Conservation (phyloP, 2,888 invertebrate species). For the Conus canariensis region DNA sequence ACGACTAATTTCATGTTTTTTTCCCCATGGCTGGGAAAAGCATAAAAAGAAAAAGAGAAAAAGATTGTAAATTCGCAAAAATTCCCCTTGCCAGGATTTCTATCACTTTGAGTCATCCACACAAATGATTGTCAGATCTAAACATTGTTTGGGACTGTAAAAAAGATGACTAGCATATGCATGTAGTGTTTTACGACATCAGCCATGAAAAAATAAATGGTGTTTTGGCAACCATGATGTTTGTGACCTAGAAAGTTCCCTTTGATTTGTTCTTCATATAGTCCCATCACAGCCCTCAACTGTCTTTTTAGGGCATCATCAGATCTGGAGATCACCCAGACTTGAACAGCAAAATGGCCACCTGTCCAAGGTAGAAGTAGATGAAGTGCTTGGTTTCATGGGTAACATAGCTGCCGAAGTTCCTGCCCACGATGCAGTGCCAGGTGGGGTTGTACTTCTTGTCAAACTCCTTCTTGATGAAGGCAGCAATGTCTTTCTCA, state of each 20-base stretch:
- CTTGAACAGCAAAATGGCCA: constrained; percentile 98
- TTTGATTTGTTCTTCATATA: background rate
- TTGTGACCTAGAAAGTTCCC: background rate
- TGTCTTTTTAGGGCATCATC: background rate
- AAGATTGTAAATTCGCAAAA: too few relatives aligned
- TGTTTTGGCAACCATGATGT: background rate
- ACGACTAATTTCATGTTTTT: too few relatives aligned
- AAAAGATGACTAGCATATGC: background rate
- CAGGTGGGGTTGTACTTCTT: constrained; percentile 99
- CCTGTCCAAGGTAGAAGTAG: constrained; percentile 99
- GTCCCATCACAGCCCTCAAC: background rate
- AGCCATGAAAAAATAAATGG: background rate
- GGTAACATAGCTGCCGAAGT: constrained; percentile 91
- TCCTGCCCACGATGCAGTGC: constrained; percentile 99
- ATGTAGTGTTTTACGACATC: background rate
- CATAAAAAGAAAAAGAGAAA: too few relatives aligned
- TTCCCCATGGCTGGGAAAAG: too few relatives aligned
- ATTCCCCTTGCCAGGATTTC: too few relatives aligned
- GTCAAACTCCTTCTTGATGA: constrained; percentile 99
- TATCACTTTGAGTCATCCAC: too few relatives aligned
- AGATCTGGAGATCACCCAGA: constrained; percentile 85
- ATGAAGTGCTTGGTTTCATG: constrained; percentile 98
- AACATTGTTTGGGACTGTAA: background rate
- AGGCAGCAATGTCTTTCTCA: constrained; percentile 99
- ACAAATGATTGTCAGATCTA: background rate